A percentile compares a stretch with the other conserved stretches of the same genome.
These are phyloP conservation scores for Urocyon cinereoargenteus DNA, from an alignment of 2,797 vertebrate species.

Conservation along the genomic window DNA sequence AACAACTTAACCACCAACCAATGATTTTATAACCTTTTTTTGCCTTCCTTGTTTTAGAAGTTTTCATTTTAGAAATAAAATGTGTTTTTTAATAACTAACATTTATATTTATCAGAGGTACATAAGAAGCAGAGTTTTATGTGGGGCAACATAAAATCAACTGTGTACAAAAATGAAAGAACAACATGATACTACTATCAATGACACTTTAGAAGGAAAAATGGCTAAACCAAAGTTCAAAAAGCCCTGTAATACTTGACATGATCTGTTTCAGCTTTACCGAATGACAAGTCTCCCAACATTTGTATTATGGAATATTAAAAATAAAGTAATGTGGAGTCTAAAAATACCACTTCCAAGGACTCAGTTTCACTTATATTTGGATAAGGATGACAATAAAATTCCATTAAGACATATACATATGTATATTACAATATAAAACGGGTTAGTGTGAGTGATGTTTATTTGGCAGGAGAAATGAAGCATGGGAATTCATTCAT, in stretches of 20 bases:
- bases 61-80: conserved; percentile 13
- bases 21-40: background rate
- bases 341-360: background rate
- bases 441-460: background rate
- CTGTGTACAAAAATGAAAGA: background rate
- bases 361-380: background rate
- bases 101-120: background rate
- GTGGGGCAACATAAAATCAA: background rate
- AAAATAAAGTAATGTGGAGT: background rate
- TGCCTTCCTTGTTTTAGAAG: background rate
- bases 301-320: background rate
- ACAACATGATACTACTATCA: background rate
- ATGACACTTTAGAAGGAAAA: background rate
- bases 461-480: background rate
- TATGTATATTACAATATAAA: background rate
- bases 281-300: background rate
- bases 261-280: background rate
- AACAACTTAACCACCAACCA: background rate
- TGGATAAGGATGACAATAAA: background rate
- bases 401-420: background rate
- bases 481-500: accelerated
- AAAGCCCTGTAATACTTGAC: background rate
- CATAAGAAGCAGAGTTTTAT: background rate
- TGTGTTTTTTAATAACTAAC: background rate
- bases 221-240: background rate